Evolutionary conservation across 2,113 vertebrate genomes (phyloP).

Genomic region (Vulpes lagopus): DNA sequence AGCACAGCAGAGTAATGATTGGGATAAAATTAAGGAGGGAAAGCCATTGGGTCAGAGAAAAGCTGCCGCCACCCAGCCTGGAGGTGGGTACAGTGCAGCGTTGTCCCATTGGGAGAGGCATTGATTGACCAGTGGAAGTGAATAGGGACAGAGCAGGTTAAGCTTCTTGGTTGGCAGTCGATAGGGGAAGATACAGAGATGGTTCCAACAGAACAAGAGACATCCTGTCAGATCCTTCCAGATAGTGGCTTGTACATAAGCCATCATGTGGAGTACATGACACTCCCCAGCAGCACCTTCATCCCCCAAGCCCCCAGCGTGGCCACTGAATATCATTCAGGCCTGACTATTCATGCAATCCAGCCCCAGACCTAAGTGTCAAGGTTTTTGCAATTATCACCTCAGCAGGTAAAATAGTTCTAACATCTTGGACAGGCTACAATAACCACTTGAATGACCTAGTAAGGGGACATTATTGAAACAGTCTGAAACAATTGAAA

Average conservation of each 20-base stretch:
- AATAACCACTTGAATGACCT: neutral
- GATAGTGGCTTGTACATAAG: neutral
- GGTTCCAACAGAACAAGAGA: neutral
- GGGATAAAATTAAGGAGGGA: neutral
- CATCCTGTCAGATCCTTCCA: neutral
- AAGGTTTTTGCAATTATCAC: neutral
- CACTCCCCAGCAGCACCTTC: too few relatives aligned
- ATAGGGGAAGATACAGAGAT: neutral
- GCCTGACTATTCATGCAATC: neutral
- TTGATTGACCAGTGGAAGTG: too few relatives aligned
- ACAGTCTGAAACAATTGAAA: neutral
- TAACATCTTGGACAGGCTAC: neutral
- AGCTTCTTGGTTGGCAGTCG: neutral
- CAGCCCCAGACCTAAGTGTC: neutral
- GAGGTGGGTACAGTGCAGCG: fast-evolving
- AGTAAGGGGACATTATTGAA: neutral
- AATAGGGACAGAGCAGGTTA: neutral
- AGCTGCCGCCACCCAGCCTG: neutral
- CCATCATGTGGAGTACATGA: neutral
- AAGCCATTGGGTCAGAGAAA: neutral
- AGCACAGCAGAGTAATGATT: neutral
- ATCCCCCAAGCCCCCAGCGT: neutral
- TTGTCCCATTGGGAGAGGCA: neutral
- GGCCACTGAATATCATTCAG: neutral
- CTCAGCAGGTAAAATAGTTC: neutral